These are phyloP conservation scores for Argynnis bischoffii DNA, from an alignment of 2,888 invertebrate species.

Conservation along the genomic window DNA sequence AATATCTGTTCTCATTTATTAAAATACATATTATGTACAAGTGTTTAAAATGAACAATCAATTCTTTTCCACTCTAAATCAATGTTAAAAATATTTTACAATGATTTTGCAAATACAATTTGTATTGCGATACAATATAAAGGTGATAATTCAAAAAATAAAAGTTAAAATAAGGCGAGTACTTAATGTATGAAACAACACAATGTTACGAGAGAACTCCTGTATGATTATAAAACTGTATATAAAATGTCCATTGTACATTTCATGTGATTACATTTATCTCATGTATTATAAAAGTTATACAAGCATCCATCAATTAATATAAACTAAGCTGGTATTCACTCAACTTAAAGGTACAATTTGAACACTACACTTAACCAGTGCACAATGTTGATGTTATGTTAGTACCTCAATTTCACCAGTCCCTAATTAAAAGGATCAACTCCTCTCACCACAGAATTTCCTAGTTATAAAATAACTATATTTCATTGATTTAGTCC, in stretches of 20 bases:
- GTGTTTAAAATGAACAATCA: slow-evolving; percentile 62
- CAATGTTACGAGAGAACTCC: slow-evolving; percentile 79
- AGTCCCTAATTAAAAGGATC: slow-evolving; percentile 72
- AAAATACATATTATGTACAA: slow-evolving; percentile 73
- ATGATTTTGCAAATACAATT: slow-evolving; percentile 25
- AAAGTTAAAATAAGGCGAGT: slow-evolving; percentile 29
- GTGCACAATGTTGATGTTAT: slow-evolving; percentile 60
- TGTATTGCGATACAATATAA: slow-evolving; percentile 20
- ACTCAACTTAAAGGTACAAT: slow-evolving; percentile 58
- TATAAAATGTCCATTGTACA: slow-evolving; percentile 74
- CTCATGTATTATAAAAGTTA: slow-evolving; percentile 74
- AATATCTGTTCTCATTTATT: slow-evolving; percentile 61
- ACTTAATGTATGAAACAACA: slow-evolving; percentile 42
- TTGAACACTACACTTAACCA: slow-evolving; percentile 65
- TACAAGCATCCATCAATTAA: slow-evolving; percentile 60
- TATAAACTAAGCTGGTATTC: slow-evolving; percentile 48
- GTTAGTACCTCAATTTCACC: slow-evolving; percentile 59
- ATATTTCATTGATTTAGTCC: slow-evolving; percentile 77
- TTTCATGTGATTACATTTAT: slow-evolving; percentile 71
- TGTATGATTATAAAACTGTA: slow-evolving; percentile 74
- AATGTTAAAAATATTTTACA: slow-evolving; percentile 30
- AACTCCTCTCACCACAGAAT: slow-evolving; percentile 81
- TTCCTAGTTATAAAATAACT: slow-evolving; percentile 80
- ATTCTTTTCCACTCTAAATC: slow-evolving; percentile 50
- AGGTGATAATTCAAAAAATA: slow-evolving; percentile 26